Conservation (phyloP, 2,113 vertebrate genomes). For the Nerophis ophidion region DNA sequence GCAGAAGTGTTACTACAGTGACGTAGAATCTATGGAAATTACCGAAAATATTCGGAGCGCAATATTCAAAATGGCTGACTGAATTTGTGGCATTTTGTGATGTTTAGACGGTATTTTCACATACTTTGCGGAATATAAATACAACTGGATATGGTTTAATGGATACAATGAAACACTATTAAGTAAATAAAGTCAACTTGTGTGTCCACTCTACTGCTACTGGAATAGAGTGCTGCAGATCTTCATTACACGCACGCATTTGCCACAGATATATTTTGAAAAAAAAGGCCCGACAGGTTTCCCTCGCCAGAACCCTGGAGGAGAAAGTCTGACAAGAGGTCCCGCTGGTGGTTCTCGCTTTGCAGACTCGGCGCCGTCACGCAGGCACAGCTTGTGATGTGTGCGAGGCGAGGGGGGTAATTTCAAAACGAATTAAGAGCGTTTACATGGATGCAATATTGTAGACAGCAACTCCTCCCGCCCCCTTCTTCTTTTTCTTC, state of each 20-base stretch:
- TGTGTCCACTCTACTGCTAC: too few relatives aligned
- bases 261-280: background rate
- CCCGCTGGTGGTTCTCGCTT: background rate
- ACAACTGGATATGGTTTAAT: too few relatives aligned
- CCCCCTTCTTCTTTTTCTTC: conserved; percentile 33
- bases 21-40: too few relatives aligned
- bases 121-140: too few relatives aligned
- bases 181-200: too few relatives aligned
- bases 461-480: conserved; percentile 65
- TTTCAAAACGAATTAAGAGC: conserved; percentile 68
- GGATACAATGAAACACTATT: too few relatives aligned
- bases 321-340: conserved; percentile 11
- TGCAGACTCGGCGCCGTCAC: background rate
- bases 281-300: background rate
- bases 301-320: conserved; percentile 1
- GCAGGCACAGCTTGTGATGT: conserved; percentile 10
- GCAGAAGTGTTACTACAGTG: too few relatives aligned
- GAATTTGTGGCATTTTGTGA: too few relatives aligned
- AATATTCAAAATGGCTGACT: too few relatives aligned
- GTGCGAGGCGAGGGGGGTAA: conserved; percentile 46
- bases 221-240: background rate
- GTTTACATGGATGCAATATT: conserved; percentile 70
- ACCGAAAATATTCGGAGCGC: too few relatives aligned
- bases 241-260: conserved; percentile 22
- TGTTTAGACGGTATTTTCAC: too few relatives aligned